Evolutionary conservation across 64 coral and sea anemone genomes (phyloP).

Genomic region (Porites australiensis): DNA sequence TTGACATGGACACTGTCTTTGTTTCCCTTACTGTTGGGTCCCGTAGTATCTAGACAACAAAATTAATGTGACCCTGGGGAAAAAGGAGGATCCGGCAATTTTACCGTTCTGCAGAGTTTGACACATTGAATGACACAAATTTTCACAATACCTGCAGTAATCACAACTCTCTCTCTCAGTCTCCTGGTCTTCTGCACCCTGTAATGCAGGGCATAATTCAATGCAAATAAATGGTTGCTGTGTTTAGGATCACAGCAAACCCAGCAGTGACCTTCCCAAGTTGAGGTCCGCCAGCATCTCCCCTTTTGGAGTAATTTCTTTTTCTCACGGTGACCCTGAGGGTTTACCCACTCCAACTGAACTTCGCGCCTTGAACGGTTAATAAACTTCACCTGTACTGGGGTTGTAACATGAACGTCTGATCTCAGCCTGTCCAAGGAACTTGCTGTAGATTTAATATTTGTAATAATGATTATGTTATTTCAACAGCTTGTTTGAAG

Average conservation of each 20-base stretch:
- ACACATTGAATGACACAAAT: not conserved
- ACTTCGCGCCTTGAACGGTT: constrained; percentile 68
- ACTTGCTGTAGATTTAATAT: constrained; percentile 26
- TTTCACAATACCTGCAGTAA: constrained; percentile 55
- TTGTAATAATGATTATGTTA: too few relatives aligned
- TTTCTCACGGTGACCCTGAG: constrained; percentile 48
- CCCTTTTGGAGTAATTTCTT: constrained; percentile 50
- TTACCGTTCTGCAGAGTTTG: not conserved
- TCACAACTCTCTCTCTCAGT: constrained; percentile 63
- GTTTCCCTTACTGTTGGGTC: too few relatives aligned
- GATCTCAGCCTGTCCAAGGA: constrained; percentile 33
- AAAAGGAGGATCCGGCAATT: too few relatives aligned
- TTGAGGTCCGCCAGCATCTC: constrained; percentile 64
- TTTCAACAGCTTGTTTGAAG: too few relatives aligned
- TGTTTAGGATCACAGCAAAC: constrained; percentile 56
- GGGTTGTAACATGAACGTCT: constrained; percentile 10
- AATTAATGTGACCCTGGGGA: too few relatives aligned
- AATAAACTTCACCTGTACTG: constrained; percentile 71
- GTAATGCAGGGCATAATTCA: constrained; percentile 68
- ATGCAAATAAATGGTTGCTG: constrained; percentile 48
- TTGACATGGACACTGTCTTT: too few relatives aligned
- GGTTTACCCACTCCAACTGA: constrained; percentile 64
- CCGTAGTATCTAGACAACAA: too few relatives aligned
- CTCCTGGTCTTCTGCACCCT: constrained; percentile 27
- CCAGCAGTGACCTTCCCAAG: constrained; percentile 75